A percentile compares a stretch with the other conserved stretches of the same genome.
phyloP scores from a whole-genome alignment of 37 sponge, comb jelly and placozoan genomes.

The Chondrilla cf. caribensis region DNA sequence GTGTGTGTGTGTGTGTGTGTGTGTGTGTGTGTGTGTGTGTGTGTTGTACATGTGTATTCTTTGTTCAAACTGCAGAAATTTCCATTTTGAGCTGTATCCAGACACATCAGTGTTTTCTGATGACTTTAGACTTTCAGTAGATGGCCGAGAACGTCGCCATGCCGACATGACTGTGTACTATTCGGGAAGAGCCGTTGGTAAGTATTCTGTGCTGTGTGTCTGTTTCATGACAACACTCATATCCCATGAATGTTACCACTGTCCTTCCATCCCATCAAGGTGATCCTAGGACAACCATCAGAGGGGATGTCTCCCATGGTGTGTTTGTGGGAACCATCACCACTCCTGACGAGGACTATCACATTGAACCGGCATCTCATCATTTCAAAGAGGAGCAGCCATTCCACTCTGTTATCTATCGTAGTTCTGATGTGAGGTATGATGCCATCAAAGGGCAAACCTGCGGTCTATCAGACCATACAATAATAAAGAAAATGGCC shows the following conservation, averaged over 20 bases:
- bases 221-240: too few species aligned
- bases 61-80: slow-evolving; percentile 32
- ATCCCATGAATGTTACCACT: too few species aligned
- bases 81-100: slow-evolving; percentile 35
- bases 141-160: background rate
- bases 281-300: slow-evolving; percentile 30
- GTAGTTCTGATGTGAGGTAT: slow-evolving; percentile 39
- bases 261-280: slow-evolving; percentile 30
- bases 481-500: slow-evolving; percentile 8
- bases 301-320: slow-evolving; percentile 49
- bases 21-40: too few species aligned
- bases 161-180: slow-evolving; percentile 13
- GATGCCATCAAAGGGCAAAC: slow-evolving; percentile 15
- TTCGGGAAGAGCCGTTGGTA: slow-evolving; percentile 20
- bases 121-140: slow-evolving; percentile 31
- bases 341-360: slow-evolving; percentile 53
- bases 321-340: slow-evolving; percentile 54
- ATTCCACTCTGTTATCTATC: slow-evolving; percentile 59
- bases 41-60: too few species aligned
- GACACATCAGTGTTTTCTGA: slow-evolving; percentile 28
- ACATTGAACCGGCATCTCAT: slow-evolving; percentile 51
- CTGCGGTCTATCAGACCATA: slow-evolving; percentile 45
- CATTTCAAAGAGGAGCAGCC: background rate
- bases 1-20: too few species aligned
- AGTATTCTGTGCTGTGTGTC: too few species aligned